These are phyloP conservation scores for Lucilia cuprina DNA, from an alignment of 1,140 invertebrate genomes.

Conservation along the genomic window DNA sequence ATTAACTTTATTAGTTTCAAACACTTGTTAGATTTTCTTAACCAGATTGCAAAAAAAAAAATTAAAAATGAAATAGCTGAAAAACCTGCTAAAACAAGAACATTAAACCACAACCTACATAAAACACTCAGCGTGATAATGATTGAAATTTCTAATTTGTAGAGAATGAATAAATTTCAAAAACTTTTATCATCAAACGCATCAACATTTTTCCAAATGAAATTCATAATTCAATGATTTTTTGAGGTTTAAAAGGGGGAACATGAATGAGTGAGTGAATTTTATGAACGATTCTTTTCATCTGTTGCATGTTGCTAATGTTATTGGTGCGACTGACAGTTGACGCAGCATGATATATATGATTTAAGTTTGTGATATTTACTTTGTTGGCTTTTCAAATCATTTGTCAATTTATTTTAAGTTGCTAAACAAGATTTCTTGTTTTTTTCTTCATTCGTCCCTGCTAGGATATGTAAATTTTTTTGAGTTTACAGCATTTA, in stretches of 20 bases:
- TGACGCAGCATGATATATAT: constrained; percentile 11
- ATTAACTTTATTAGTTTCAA: constrained; percentile 24
- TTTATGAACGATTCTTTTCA: neutral
- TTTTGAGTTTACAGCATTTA: neutral
- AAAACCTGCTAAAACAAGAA: neutral
- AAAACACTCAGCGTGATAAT: neutral
- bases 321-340: constrained; percentile 11
- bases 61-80: no score
- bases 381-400: neutral
- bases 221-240: neutral
- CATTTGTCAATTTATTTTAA: constrained; percentile 26
- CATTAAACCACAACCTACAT: constrained; percentile 3
- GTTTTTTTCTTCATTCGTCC: neutral
- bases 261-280: neutral
- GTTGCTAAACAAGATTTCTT: neutral
- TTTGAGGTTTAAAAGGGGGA: neutral
- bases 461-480: neutral
- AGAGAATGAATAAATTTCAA: neutral
- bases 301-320: constrained; percentile 10
- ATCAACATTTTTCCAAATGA: neutral
- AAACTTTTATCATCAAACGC: neutral
- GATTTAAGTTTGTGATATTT: neutral
- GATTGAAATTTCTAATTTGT: constrained; percentile 1
- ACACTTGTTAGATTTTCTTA: constrained; percentile 10
- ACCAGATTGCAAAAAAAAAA: neutral